These are phyloP conservation scores for Uropsilus gracilis DNA, from an alignment of 2,113 vertebrate genomes.

Conservation along the genomic window DNA sequence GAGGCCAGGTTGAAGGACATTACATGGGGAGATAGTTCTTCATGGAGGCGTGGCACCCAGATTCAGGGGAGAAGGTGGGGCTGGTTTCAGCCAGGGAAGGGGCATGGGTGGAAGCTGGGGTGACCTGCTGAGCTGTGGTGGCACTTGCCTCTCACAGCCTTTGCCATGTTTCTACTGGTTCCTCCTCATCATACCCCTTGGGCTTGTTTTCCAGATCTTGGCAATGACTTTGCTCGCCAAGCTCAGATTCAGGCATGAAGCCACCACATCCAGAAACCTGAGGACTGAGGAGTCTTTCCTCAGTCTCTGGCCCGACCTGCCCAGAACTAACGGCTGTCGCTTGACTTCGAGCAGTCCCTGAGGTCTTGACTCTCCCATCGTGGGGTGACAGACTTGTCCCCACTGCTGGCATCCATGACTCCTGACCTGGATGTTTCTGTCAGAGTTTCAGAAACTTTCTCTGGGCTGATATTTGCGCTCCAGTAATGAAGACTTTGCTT, in stretches of 20 bases:
- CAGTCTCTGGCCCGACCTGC: neutral
- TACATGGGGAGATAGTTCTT: neutral
- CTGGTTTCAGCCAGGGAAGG: neutral
- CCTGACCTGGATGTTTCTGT: neutral
- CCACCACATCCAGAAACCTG: neutral
- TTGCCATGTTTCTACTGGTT: fast-evolving
- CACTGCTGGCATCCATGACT: neutral
- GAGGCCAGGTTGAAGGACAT: neutral
- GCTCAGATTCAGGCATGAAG: neutral
- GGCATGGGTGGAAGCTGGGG: neutral
- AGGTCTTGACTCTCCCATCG: conserved; percentile 8
- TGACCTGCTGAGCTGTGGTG: neutral
- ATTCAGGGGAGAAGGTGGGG: neutral
- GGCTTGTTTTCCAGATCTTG: neutral
- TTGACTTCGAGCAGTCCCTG: neutral
- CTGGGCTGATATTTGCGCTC: neutral
- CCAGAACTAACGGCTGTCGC: conserved; percentile 5
- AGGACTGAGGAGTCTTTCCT: neutral
- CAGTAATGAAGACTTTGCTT: neutral
- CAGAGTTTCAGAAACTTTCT: neutral
- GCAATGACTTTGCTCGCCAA: neutral
- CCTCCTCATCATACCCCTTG: neutral
- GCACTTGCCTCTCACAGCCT: fast-evolving
- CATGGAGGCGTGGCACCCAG: neutral
- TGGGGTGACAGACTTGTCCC: neutral